Conservation (phyloP, 2,888 invertebrate genomes). For the Augiades crinisus region DNA sequence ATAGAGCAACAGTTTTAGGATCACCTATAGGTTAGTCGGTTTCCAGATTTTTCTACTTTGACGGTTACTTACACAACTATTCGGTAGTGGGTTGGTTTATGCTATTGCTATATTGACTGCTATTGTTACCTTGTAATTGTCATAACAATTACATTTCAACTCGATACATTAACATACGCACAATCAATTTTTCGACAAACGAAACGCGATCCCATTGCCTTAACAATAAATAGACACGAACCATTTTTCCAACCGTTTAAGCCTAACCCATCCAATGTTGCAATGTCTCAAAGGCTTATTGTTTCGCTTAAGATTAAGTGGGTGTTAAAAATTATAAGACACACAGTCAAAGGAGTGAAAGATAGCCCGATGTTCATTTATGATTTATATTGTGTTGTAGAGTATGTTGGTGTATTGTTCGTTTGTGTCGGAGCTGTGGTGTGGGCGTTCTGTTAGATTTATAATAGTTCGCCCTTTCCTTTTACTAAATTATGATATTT, state of each 20-base stretch:
- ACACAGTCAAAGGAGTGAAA: conserved; percentile 65
- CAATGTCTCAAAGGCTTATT: conserved; percentile 55
- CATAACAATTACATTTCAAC: not conserved
- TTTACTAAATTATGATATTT: conserved; percentile 51
- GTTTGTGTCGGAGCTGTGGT: conserved; percentile 41
- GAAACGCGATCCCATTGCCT: conserved; percentile 8
- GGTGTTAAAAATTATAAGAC: conserved; percentile 78
- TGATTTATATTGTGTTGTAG: conserved; percentile 75
- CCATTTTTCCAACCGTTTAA: conserved; percentile 27
- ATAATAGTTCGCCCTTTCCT: conserved; percentile 55
- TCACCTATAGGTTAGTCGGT: too few species aligned
- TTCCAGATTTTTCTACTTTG: too few species aligned
- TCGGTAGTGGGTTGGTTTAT: too few species aligned
- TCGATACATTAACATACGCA: conserved; percentile 7
- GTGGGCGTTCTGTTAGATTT: conserved; percentile 73
- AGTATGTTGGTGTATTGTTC: conserved; percentile 68
- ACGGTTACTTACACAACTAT: too few species aligned
- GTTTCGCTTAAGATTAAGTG: conserved; percentile 68
- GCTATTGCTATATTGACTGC: too few species aligned
- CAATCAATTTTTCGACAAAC: conserved; percentile 20
- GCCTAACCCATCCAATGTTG: conserved; percentile 41
- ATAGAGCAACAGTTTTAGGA: too few species aligned
- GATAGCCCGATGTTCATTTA: conserved; percentile 63
- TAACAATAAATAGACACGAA: conserved; percentile 21
- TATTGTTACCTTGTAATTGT: conserved; percentile 7